Evolutionary conservation across 2,888 invertebrate genomes (phyloP).

Genomic region (Apamea epomidion): DNA sequence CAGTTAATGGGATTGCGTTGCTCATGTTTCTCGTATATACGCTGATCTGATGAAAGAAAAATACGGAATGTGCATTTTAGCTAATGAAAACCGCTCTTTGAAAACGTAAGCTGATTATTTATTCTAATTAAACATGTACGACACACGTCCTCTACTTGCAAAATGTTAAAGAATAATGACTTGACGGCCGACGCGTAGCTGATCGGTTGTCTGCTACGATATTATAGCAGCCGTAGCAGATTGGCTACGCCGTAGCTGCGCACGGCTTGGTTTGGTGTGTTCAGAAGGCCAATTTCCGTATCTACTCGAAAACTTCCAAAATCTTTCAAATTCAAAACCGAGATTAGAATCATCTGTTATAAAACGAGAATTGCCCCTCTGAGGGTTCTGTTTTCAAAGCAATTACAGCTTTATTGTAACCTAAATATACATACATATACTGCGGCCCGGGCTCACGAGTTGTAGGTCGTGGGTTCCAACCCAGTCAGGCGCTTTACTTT

Average conservation of each 20-base stretch:
- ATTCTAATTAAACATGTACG: neutral
- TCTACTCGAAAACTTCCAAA: neutral
- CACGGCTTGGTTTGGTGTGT: neutral
- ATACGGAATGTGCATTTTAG: conserved; percentile 19
- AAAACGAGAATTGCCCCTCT: neutral
- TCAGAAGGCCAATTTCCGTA: neutral
- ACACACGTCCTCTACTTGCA: neutral
- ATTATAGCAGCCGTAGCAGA: conserved; percentile 19
- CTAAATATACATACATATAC: neutral
- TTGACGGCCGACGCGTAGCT: conserved; percentile 18
- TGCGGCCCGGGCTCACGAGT: too few species aligned
- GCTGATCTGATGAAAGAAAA: conserved; percentile 35
- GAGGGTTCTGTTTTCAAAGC: neutral
- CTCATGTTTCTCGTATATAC: conserved; percentile 16
- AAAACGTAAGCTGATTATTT: neutral
- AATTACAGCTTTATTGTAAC: neutral
- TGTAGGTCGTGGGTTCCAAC: too few species aligned
- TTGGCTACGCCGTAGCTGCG: conserved; percentile 1
- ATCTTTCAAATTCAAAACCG: neutral
- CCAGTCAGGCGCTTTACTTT: too few species aligned
- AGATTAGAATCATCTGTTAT: neutral
- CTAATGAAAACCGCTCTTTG: conserved; percentile 2
- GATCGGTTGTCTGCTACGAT: conserved; percentile 14
- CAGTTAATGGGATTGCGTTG: conserved; percentile 52
- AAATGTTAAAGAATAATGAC: conserved; percentile 7